Evolutionary conservation across 2,113 vertebrate species (phyloP).

Genomic region (Austrofundulus limnaeus): DNA sequence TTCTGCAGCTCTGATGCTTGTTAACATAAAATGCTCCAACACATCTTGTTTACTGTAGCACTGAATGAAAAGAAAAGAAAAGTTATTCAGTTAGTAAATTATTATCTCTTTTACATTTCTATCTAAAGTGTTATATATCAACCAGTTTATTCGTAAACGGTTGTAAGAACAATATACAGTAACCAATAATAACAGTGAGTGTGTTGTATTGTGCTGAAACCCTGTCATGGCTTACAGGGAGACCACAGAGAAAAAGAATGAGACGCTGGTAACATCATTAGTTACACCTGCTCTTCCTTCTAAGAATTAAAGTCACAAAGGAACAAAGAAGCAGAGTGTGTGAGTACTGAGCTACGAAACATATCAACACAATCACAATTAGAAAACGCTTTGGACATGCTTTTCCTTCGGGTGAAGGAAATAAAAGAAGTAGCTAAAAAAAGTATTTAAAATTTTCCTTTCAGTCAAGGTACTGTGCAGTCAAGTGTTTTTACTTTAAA

Average conservation of each 20-base stretch:
- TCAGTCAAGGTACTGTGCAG: no score
- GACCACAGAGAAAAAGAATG: slow-evolving; percentile 9
- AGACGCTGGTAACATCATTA: slow-evolving; percentile 13
- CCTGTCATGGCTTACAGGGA: slow-evolving; percentile 4
- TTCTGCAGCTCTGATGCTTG: no score
- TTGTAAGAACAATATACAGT: slow-evolving; percentile 2
- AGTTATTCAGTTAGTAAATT: no score
- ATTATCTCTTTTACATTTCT: no score
- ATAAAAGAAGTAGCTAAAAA: no score
- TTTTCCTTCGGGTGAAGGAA: no score
- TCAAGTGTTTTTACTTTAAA: no score
- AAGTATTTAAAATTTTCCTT: no score
- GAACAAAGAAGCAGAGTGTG: background rate
- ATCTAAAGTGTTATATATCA: no score
- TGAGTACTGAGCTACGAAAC: background rate
- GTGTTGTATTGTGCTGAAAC: background rate
- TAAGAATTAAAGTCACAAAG: background rate
- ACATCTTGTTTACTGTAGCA: no score
- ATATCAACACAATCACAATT: background rate
- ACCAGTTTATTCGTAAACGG: background rate
- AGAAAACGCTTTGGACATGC: background rate
- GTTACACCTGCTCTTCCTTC: slow-evolving; percentile 28
- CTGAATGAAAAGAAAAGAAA: no score
- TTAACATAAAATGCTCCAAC: no score
- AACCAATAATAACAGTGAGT: background rate